Conservation (phyloP, 30 jellyfish, hydroid and myxozoan genomes). For the Clytia hemisphaerica region DNA sequence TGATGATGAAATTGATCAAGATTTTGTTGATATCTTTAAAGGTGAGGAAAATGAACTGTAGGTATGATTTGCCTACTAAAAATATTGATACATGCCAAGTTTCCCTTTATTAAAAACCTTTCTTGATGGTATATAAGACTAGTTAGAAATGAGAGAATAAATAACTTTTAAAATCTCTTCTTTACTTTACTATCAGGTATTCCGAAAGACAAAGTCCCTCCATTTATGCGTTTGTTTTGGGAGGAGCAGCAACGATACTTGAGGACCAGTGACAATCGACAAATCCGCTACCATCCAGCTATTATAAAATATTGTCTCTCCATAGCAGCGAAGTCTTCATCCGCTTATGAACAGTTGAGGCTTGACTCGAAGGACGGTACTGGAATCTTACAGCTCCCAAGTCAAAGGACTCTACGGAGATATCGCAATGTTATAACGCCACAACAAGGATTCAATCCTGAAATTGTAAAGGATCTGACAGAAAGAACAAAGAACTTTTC, state of each 20-base stretch:
- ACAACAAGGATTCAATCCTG: conserved; percentile 26
- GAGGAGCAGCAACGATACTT: conserved; percentile 27
- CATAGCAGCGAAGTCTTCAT: too few species aligned
- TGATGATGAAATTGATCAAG: conserved; percentile 26
- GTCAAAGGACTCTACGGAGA: conserved; percentile 9
- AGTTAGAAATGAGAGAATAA: too few species aligned
- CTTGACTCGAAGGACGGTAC: conserved; percentile 35
- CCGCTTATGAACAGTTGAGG: too few species aligned
- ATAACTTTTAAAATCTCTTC: too few species aligned
- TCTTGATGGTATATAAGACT: too few species aligned
- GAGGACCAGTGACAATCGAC: background rate
- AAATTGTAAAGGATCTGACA: background rate
- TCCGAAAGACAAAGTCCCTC: too few species aligned
- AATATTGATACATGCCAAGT: conserved; percentile 19
- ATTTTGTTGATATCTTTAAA: conserved; percentile 8
- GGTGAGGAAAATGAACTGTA: too few species aligned
- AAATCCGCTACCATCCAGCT: conserved; percentile 30
- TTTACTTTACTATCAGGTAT: too few species aligned
- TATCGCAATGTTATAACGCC: conserved; percentile 31
- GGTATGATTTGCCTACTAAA: too few species aligned
- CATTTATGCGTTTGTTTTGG: too few species aligned
- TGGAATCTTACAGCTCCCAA: conserved; percentile 21
- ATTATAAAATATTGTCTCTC: conserved; percentile 37
- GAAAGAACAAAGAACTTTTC: background rate
- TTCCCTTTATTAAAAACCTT: conserved; percentile 26